phyloP scores from a whole-genome alignment of 2,113 vertebrate genomes.

The Cheilinus undulatus region DNA sequence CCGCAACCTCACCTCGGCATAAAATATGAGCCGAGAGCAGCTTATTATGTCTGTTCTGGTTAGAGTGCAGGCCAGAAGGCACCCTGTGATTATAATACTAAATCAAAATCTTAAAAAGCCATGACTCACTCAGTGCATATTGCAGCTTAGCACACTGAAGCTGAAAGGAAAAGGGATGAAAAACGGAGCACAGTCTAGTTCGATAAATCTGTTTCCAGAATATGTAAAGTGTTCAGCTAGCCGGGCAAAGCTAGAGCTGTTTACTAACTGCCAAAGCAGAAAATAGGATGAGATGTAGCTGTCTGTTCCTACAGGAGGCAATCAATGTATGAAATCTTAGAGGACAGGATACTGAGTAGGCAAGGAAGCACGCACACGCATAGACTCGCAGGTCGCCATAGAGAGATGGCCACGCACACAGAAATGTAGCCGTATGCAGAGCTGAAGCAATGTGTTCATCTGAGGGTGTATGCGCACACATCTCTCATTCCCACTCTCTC shows the following conservation, averaged over 20 bases:
- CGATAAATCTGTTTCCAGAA: constrained; percentile 31
- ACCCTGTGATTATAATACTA: constrained; percentile 60
- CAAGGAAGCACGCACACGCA: constrained; percentile 10
- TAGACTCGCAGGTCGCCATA: constrained; percentile 14
- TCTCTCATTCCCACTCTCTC: constrained; percentile 74
- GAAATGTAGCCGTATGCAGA: constrained; percentile 32
- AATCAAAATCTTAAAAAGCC: constrained; percentile 51
- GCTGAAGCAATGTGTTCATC: constrained; percentile 56
- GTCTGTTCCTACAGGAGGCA: constrained; percentile 51
- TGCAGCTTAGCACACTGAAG: constrained; percentile 12
- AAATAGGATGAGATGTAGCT: constrained; percentile 25
- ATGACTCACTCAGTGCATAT: constrained; percentile 47
- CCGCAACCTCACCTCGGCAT: constrained; percentile 31
- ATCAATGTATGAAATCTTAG: constrained; percentile 62
- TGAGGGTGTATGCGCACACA: constrained; percentile 68
- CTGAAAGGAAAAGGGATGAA: constrained; percentile 25
- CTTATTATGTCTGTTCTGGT: constrained; percentile 52
- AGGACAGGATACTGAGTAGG: constrained; percentile 60
- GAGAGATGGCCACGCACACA: constrained; percentile 18
- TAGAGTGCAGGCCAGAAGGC: constrained; percentile 44
- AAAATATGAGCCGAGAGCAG: constrained; percentile 53
- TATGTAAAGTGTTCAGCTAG: constrained; percentile 36
- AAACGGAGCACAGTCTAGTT: constrained; percentile 20
- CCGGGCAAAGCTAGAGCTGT: constrained; percentile 20
- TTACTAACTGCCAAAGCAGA: constrained; percentile 46